Percentiles rank a stretch among this genome's conserved stretches.
Conservation (phyloP, 2,797 vertebrate species). For the Steatocranus sp. region DNA sequence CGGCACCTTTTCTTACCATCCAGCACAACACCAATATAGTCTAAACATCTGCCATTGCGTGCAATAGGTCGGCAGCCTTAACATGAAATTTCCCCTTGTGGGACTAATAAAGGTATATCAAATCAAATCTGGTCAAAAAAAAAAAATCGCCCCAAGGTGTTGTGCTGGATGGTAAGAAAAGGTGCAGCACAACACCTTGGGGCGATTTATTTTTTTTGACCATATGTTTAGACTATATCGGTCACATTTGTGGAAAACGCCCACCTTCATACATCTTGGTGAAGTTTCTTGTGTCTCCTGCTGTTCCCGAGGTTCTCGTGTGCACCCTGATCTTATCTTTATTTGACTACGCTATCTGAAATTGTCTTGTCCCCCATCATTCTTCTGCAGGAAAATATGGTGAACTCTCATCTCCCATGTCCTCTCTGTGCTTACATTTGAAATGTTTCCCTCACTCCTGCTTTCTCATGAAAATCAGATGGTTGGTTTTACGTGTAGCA, state of each 20-base stretch:
- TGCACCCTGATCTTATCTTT: not conserved
- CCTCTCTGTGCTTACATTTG: not conserved
- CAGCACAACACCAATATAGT: not conserved
- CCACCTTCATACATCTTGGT: not conserved
- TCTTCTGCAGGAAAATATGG: not conserved
- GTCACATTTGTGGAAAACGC: not conserved
- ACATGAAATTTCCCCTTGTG: no score
- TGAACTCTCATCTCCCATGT: not conserved
- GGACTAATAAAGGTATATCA: no score
- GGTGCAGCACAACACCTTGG: not conserved
- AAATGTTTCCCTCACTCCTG: not conserved
- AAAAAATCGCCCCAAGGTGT: not conserved
- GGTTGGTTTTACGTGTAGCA: not conserved
- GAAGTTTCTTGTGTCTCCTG: not conserved
- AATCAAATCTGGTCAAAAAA: not conserved
- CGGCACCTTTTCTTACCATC: not conserved
- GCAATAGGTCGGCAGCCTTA: no score
- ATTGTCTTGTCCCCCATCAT: not conserved
- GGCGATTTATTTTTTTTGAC: not conserved
- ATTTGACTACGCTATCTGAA: not conserved
- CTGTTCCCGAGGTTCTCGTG: not conserved
- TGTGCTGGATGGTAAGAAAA: not conserved
- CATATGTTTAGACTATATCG: not conserved
- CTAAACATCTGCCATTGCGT: no score
- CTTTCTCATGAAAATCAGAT: not conserved